Percentiles rank a stretch among this genome's conserved stretches.
Evolutionary conservation across 2,888 invertebrate genomes (phyloP).

Genomic region (Scaptomyza polygonia): DNA sequence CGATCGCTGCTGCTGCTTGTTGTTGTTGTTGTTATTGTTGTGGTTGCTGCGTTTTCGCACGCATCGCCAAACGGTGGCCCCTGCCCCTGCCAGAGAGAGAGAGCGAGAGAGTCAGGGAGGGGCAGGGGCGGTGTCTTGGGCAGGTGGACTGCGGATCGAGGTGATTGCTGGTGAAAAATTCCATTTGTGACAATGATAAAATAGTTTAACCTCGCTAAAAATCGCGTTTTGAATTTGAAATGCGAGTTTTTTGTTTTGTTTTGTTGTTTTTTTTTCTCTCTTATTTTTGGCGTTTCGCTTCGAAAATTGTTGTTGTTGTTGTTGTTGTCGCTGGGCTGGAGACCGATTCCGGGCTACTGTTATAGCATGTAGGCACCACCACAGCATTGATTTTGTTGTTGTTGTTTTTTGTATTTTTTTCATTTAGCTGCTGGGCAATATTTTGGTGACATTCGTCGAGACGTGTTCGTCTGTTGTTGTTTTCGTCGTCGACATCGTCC

Average conservation of each 20-base stretch:
- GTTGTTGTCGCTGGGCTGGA: constrained; percentile 14
- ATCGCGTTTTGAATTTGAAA: constrained; percentile 83
- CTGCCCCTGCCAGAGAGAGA: too few species aligned
- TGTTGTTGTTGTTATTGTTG: constrained; percentile 26
- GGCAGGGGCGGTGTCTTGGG: constrained; percentile 10
- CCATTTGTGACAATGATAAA: constrained; percentile 83
- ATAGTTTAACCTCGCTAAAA: constrained; percentile 83
- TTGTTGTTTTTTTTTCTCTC: constrained; percentile 8
- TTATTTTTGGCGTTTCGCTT: constrained; percentile 69
- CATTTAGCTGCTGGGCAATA: constrained; percentile 49
- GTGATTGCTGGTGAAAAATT: constrained; percentile 78
- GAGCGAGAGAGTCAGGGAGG: too few species aligned
- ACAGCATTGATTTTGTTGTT: not conserved
- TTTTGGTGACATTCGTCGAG: constrained; percentile 65
- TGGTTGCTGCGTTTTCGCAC: constrained; percentile 78
- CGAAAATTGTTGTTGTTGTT: constrained; percentile 48
- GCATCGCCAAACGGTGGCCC: constrained; percentile 66
- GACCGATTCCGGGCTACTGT: constrained; percentile 61
- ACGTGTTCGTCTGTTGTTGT: constrained; percentile 33
- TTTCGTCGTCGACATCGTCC: constrained; percentile 7
- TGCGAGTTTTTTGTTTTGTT: constrained; percentile 50
- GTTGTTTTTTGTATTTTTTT: too few species aligned
- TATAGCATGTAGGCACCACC: constrained; percentile 33
- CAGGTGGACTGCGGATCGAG: constrained; percentile 70
- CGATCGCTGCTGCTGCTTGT: constrained; percentile 40